Conservation (phyloP, 2,888 invertebrate genomes). For the Polydrusus cervinus region DNA sequence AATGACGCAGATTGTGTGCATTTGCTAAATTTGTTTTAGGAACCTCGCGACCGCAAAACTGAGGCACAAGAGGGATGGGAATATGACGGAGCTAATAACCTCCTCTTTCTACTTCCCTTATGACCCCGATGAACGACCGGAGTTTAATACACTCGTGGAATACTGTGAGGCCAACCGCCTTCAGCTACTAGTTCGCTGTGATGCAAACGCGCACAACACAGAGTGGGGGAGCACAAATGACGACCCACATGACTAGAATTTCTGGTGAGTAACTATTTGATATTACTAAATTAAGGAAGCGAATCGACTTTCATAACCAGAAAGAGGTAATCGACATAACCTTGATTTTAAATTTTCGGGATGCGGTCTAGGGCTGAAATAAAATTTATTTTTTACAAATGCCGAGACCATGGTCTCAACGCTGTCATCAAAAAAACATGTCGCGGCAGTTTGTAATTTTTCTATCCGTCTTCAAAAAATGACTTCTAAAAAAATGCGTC, state of each 20-base stretch:
- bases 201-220: background rate
- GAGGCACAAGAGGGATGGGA: background rate
- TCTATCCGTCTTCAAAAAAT: too few species aligned
- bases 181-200: background rate
- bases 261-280: background rate
- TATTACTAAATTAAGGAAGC: slow-evolving; percentile 2
- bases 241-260: background rate
- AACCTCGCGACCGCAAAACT: background rate
- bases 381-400: too few species aligned
- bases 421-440: too few species aligned
- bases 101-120: background rate
- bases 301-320: background rate
- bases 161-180: background rate
- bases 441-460: too few species aligned
- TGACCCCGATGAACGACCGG: background rate
- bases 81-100: background rate
- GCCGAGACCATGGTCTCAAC: too few species aligned
- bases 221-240: background rate
- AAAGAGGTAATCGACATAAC: background rate
- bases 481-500: too few species aligned
- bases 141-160: background rate
- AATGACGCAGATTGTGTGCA: too few species aligned
- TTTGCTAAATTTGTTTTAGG: background rate
- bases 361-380: too few species aligned
- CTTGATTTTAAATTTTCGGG: too few species aligned